Base-by-base conservation (phyloP, 1,140 invertebrate species). In the Antheraea pernyi region DNA sequence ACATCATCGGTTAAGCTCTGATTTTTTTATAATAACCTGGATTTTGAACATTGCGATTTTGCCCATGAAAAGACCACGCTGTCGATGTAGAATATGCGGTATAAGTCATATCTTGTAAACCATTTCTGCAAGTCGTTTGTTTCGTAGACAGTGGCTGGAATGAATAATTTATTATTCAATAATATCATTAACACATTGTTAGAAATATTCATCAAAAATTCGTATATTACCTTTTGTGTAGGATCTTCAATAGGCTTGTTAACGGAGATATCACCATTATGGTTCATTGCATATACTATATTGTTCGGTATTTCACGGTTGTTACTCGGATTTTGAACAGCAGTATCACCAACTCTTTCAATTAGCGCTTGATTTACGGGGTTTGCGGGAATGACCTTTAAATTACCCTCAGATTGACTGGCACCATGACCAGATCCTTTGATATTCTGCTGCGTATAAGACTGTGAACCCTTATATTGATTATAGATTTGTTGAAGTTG, bases 401-500 rank as follows among this genome's bases (percentile, higher is more conserved):
- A 71, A 71, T 73, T 81, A 19, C 86, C 80, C 19, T 84, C 85
- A 8, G 89, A 91, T 64, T 74, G 59, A n/a, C 81, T 80, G 10
- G 19, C 65, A 65, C 65, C 75, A 36, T 81, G 65, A 11, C 22
- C 60, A 70, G 72, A 64, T 30, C 76, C 64, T 65, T 62, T 77
- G 0, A 88, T 69, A 61, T 84, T 89, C 66, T 91, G 86, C 18
- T 86, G 84, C 2, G 86, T 90, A 36, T 71, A 82, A 7, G 86
- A 88, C 13, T 88, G 86, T 2, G 88, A 90, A 7, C 84, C 86
- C 68, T 86, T 90, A 64, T 89, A 91, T 62, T 87, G 82, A 19
- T 88, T 87, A 59, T 91, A 90, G 11, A 91, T 78, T 37, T 86
- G 83, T 69, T 88, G 88, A 42, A 90, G 78, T 66, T 90, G 88